phyloP scores from a whole-genome alignment of 2,888 invertebrate genomes.

The Plebejus anna region DNA sequence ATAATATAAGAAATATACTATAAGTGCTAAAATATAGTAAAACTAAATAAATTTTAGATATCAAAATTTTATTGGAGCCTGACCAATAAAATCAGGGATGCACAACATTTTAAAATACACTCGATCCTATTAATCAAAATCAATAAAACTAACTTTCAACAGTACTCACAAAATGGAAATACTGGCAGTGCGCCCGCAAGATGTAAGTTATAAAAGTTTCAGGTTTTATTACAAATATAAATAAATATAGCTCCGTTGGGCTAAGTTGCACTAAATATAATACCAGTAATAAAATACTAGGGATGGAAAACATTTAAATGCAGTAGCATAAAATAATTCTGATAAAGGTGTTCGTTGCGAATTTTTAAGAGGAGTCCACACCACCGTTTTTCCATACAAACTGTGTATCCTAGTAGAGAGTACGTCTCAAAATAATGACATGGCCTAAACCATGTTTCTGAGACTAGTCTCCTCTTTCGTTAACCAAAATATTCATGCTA shows the following conservation, averaged over 20 bases:
- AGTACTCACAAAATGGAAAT: slow-evolving; percentile 6
- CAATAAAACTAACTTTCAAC: slow-evolving; percentile 4
- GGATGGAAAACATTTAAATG: neutral
- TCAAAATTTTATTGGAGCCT: neutral
- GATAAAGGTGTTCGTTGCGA: neutral
- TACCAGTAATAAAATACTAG: slow-evolving; percentile 7
- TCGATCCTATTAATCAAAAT: neutral
- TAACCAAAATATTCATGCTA: no score
- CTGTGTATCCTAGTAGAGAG: no score
- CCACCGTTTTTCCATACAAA: no score
- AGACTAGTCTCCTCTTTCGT: no score
- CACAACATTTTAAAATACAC: neutral
- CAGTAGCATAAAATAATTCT: no score
- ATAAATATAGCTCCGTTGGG: slow-evolving; percentile 21
- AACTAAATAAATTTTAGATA: neutral
- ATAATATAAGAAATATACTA: no score
- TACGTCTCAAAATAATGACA: no score
- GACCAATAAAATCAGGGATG: neutral
- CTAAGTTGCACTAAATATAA: slow-evolving; percentile 8
- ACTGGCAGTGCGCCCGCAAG: neutral
- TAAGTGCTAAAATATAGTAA: no score
- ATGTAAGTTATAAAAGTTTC: slow-evolving; percentile 12
- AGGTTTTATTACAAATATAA: slow-evolving; percentile 22
- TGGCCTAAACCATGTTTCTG: no score
- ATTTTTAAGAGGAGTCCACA: neutral